Evolutionary conservation across 2,888 invertebrate species (phyloP), one percentile per base, ranked within the genome.

Genomic region (Papilio protenor): DNA sequence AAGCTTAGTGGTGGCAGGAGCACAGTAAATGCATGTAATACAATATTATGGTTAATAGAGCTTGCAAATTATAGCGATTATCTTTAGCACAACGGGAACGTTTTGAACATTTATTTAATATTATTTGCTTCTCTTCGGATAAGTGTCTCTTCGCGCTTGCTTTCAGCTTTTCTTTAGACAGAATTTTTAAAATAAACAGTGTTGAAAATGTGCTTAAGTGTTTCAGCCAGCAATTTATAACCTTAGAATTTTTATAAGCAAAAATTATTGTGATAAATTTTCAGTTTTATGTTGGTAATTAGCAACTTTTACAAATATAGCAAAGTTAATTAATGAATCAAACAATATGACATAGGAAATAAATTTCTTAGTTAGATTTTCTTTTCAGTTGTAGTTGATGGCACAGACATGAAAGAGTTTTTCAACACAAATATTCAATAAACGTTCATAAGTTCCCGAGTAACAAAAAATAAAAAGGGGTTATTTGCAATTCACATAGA

Each of bases 11-110:
- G 87, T 90, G 88, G 82, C 82, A 85, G 87, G 77, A 73, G 78
- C 80, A 84, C 81, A 84, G 84, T 86, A 86, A 87, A 86, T 87
- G 91, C 90, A 90, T 91, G 90, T 69, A 73, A 77, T 80, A 81
- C 81, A 82, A 81, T 84, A 80, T 79, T 76, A 64, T 33, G 40
- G 74, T 78, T 76, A 73, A 73, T 74, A 72, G 64, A 47, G 78
- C 81, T 79, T 81, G 72, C 40, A 73, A 73, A 79, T 73, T 73
- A 73, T 73, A 6, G 57, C 57, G 66, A 73, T 40, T 79, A 57
- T 73, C 5, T 72, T 57, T 57, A 66, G 52, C 49, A 23, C 64
- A 64, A 49, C 23, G 59, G 45, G 73, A 57, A 73, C 23, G 14
- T 49, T 49, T 27, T 77, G 75, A 27, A 75, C 74, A 75, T 75